Percentiles rank a stretch among this genome's conserved stretches.
Conservation (phyloP, 2,797 vertebrate genomes). For the Malurus splendens region DNA sequence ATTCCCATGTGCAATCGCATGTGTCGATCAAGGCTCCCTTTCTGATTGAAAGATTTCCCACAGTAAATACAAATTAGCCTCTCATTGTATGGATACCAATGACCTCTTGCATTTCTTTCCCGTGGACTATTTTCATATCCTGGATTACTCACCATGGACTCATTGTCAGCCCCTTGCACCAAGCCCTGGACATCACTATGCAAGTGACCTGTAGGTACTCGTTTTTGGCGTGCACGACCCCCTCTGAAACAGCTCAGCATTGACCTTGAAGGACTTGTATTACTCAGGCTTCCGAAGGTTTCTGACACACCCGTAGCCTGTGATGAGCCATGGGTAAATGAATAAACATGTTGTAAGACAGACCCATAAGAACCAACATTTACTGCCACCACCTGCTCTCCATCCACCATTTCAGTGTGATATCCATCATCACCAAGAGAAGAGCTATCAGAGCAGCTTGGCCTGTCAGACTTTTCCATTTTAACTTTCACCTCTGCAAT, state of each 20-base stretch:
- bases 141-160: constrained; percentile 70
- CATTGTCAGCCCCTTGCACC: constrained; percentile 76
- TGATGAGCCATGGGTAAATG: constrained; percentile 79
- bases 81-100: constrained; percentile 95
- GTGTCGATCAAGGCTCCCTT: constrained; percentile 96
- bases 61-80: constrained; percentile 97
- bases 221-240: constrained; percentile 83
- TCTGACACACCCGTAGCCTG: constrained; percentile 74
- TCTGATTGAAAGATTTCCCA: constrained; percentile 98
- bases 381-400: constrained; percentile 94
- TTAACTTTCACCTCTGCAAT: constrained; percentile 92
- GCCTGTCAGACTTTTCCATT: constrained; percentile 89
- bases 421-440: constrained; percentile 96
- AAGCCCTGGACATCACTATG: constrained; percentile 70
- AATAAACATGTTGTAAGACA: constrained; percentile 87
- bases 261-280: constrained; percentile 90
- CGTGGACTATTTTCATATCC: constrained; percentile 84
- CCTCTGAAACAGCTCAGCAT: constrained; percentile 91
- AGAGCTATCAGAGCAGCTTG: constrained; percentile 94
- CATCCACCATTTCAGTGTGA: constrained; percentile 96
- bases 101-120: constrained; percentile 86
- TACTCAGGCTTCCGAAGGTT: constrained; percentile 84
- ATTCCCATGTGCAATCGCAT: constrained; percentile 99
- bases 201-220: constrained; percentile 71
- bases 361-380: constrained; percentile 93